Evolutionary conservation across 2,797 vertebrate species (phyloP).

Genomic region (Tapera naevia): DNA sequence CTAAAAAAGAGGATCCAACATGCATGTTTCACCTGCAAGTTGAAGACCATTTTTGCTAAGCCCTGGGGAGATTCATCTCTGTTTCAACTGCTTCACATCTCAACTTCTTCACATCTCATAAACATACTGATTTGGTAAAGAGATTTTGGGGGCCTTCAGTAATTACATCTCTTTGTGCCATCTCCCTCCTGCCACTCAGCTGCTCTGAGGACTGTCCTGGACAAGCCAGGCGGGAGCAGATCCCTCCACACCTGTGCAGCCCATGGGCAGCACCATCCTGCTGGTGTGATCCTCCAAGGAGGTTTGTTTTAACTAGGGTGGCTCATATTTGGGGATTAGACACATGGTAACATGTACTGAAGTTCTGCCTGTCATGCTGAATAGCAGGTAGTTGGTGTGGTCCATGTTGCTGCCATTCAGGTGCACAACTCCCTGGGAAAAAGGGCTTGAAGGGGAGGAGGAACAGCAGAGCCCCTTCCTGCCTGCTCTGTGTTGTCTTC

Average conservation of each 20-base stretch:
- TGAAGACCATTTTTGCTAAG: background rate
- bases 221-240: background rate
- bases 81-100: background rate
- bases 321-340: background rate
- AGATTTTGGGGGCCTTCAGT: background rate
- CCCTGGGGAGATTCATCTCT: background rate
- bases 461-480: background rate
- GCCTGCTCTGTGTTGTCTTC: background rate
- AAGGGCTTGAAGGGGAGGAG: background rate
- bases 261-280: background rate
- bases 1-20: background rate
- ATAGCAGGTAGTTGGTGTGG: rapidly evolving
- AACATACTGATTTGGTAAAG: background rate
- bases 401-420: background rate
- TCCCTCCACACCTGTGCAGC: background rate
- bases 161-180: background rate
- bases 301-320: background rate
- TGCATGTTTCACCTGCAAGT: background rate
- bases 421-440: background rate
- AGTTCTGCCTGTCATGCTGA: background rate
- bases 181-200: background rate
- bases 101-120: background rate
- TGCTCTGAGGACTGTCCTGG: background rate
- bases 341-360: rapidly evolving
- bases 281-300: background rate